A percentile compares a stretch with the other conserved stretches of the same genome.
phyloP scores from a whole-genome alignment of 2,797 vertebrate species.

The Pseudochirops corinnae region DNA sequence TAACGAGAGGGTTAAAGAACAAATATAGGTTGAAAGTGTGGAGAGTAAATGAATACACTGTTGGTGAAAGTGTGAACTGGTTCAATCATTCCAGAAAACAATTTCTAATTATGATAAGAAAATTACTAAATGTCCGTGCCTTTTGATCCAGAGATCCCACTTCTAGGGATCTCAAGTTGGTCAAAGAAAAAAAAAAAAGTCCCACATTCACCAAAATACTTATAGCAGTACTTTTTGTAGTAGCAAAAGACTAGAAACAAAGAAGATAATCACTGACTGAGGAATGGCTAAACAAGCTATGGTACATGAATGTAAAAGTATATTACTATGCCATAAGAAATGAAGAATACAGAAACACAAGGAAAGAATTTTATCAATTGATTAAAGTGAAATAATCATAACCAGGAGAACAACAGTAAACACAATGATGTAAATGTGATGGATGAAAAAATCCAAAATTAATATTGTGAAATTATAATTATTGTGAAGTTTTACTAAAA shows the following conservation, averaged over 20 bases:
- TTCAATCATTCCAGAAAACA: neutral
- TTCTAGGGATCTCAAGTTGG: neutral
- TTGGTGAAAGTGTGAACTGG: neutral
- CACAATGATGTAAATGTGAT: neutral
- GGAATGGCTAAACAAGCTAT: neutral
- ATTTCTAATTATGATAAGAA: neutral
- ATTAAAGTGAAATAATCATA: neutral
- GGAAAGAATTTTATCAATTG: neutral
- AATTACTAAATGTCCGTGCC: neutral
- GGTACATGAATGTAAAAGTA: neutral
- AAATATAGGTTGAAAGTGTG: neutral
- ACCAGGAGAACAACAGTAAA: neutral
- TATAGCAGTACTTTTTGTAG: neutral
- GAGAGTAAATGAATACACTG: neutral
- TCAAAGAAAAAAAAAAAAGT: neutral
- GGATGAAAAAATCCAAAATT: neutral
- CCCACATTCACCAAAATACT: neutral
- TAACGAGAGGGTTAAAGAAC: neutral
- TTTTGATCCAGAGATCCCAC: neutral
- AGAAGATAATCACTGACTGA: neutral
- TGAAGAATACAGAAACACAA: neutral
- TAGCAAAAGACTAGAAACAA: neutral
- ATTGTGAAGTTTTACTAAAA: neutral
- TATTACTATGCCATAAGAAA: neutral
- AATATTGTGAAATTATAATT: neutral